Evolutionary conservation across 2,797 vertebrate genomes (phyloP).

Genomic region (Phrynocephalus vlangalii): DNA sequence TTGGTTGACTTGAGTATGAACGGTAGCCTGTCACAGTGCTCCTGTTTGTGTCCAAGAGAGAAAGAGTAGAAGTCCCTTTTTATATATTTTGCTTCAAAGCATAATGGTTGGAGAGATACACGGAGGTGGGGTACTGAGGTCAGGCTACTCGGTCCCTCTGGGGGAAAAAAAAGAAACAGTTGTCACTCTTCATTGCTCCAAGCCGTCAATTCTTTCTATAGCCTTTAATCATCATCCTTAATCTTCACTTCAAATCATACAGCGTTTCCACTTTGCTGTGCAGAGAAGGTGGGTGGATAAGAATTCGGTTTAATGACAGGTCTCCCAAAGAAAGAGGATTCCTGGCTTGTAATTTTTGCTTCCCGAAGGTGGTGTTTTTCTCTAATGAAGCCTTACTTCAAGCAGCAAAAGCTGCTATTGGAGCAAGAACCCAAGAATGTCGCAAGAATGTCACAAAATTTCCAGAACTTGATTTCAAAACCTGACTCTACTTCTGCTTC

Average conservation of each 20-base stretch:
- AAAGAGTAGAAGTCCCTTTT: background rate
- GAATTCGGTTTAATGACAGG: conserved; percentile 62
- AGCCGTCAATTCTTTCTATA: conserved; percentile 42
- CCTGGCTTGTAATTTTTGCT: conserved; percentile 26
- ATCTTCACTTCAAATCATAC: conserved; percentile 64
- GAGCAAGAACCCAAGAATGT: background rate
- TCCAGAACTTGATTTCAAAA: too few species aligned
- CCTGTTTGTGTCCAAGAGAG: background rate
- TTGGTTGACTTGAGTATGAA: background rate
- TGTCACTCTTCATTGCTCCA: conserved; percentile 18
- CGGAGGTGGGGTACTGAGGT: background rate
- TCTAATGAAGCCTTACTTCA: conserved; percentile 17
- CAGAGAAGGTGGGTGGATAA: conserved; percentile 67
- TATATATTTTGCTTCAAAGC: background rate
- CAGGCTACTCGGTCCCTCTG: too few species aligned
- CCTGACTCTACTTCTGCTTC: too few species aligned
- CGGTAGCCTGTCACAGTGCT: background rate
- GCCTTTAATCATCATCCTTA: conserved; percentile 58
- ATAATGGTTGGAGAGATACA: background rate
- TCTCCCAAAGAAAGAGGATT: conserved; percentile 43
- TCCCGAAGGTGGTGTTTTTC: conserved; percentile 18
- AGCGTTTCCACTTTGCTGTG: conserved; percentile 47
- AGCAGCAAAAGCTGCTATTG: background rate
- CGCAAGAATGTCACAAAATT: background rate
- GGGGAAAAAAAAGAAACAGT: too few species aligned